Percentiles rank a stretch among this genome's conserved stretches.
Evolutionary conservation across 2,797 vertebrate species (phyloP).

Genomic region (Cirrhinus mrigala): DNA sequence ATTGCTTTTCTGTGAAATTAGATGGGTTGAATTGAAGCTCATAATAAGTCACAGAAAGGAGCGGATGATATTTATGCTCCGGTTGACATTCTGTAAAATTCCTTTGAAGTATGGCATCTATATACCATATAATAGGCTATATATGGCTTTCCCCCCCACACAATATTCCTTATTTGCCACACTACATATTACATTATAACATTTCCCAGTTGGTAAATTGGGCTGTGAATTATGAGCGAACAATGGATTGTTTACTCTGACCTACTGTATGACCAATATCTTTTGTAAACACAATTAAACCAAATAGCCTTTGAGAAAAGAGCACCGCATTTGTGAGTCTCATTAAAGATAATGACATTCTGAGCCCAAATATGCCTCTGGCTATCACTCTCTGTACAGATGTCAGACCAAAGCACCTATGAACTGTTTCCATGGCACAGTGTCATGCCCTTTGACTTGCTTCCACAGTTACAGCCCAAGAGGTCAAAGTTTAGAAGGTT

Average conservation of each 20-base stretch:
- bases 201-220: slow-evolving; percentile 13
- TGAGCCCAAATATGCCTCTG: not conserved
- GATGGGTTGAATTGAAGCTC: slow-evolving; percentile 10
- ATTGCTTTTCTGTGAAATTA: slow-evolving; percentile 39
- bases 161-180: not conserved
- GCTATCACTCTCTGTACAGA: slow-evolving; percentile 16
- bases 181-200: slow-evolving; percentile 13
- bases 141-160: not conserved
- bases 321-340: slow-evolving; percentile 19
- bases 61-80: not conserved
- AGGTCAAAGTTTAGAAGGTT: slow-evolving; percentile 17
- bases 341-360: slow-evolving; percentile 34
- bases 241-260: slow-evolving; percentile 18
- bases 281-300: slow-evolving; percentile 35
- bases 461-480: slow-evolving; percentile 1
- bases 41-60: slow-evolving; percentile 13
- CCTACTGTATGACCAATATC: not conserved
- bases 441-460: slow-evolving; percentile 11
- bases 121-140: not conserved
- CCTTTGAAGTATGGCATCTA: slow-evolving; percentile 16
- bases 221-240: slow-evolving; percentile 17
- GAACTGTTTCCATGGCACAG: slow-evolving; percentile 14
- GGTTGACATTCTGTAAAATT: slow-evolving; percentile 9
- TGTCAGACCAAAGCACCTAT: not conserved
- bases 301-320: slow-evolving; percentile 21